Conservation (phyloP, 2,888 invertebrate species). For the Heliothis peltigera region DNA sequence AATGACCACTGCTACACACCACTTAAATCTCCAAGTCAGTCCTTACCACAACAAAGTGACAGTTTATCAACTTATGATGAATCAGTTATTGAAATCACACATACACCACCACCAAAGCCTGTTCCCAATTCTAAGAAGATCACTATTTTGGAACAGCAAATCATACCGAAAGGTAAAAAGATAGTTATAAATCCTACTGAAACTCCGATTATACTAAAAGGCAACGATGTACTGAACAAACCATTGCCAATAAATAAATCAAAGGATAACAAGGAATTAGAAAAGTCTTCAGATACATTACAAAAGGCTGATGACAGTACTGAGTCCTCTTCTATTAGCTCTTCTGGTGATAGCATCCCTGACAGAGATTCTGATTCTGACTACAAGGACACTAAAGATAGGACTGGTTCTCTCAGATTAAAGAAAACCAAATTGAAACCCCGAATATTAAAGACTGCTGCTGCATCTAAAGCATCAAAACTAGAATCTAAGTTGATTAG, state of each 20-base stretch:
- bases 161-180: conserved; percentile 88
- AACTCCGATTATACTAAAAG: conserved; percentile 78
- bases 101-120: conserved; percentile 83
- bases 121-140: conserved; percentile 85
- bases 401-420: conserved; percentile 73
- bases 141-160: conserved; percentile 86
- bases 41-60: conserved; percentile 77
- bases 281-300: conserved; percentile 72
- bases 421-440: conserved; percentile 81
- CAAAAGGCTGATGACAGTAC: conserved; percentile 86
- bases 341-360: conserved; percentile 89
- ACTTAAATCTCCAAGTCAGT: conserved; percentile 91
- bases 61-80: conserved; percentile 79
- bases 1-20: conserved; percentile 96
- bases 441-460: conserved; percentile 78
- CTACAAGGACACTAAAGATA: conserved; percentile 87
- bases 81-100: conserved; percentile 84
- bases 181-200: conserved; percentile 79
- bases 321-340: conserved; percentile 86
- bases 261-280: conserved; percentile 72
- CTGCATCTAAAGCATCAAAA: conserved; percentile 71
- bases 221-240: conserved; percentile 82
- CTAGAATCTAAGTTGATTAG: conserved; percentile 76
- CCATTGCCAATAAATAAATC: conserved; percentile 75
- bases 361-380: conserved; percentile 91